Base-by-base conservation (phyloP, 2,113 vertebrate species). In the Larimichthys crocea region DNA sequence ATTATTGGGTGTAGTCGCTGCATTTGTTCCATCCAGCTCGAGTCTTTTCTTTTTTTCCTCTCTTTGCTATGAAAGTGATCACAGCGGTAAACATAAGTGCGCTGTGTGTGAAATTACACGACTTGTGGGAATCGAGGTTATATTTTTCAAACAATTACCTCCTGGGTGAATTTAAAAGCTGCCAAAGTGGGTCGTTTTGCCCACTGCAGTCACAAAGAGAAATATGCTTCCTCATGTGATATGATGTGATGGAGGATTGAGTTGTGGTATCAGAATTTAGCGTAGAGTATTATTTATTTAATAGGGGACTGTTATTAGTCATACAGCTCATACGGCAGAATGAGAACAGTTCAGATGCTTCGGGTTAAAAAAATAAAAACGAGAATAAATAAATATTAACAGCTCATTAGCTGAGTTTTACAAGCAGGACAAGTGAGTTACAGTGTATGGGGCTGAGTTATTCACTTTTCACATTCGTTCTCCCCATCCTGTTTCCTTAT, bases 121-220 rank as follows among this genome's bases (percentile, higher is more conserved):
- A 67, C 55, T 20, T 66, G 16, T 63, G 57, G 50, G 69, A 56
- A 55, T 22, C 26, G 31, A 46, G 49, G 31, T 46, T 57, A 67
- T 3, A 10, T 63, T 42, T 8, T 62, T 74, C 20, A 59, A 74
- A 60, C 55, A 60, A 67, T 69, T 82, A 61, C 48, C 63, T 53
- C 35, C 64, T 42, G 31, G 44, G 29, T 44, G 60, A 20, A 8
- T 50, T 80, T 75, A 40, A 64, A 55, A 64, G 57, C 56, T 50
- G 60, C 52, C 52, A 53, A 14, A 19, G 22, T 42, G 40, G 59
- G 31, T 35, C 31, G 31, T 35, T 35, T 20, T 26, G 62, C 19
- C 59, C 24, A 57, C 20, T 80, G 68, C 60, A 50, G 19, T 65
- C 4, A 57, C 20, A 15, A 10, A 49, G 17, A 66, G 9, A 66